Conservation (phyloP, 1,140 invertebrate genomes). For the Arctopsyche grandis region DNA sequence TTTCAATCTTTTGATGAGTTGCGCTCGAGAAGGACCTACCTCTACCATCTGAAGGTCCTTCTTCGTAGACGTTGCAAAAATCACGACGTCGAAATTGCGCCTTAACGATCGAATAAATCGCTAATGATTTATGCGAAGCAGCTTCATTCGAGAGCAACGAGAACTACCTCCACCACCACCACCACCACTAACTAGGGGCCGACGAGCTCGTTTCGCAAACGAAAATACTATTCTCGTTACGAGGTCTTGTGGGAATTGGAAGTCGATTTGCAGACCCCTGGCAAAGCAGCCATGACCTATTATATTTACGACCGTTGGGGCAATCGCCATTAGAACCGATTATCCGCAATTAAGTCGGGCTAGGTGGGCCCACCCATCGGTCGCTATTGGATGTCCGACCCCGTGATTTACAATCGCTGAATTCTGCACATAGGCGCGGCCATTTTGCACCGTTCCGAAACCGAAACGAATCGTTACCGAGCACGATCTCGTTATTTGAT, state of each 20-base stretch:
- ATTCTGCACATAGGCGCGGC: constrained; percentile 16
- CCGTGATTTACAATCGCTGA: constrained; percentile 19
- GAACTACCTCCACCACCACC: no score
- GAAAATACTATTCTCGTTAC: no score
- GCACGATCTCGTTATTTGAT: no score
- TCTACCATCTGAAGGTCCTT: neutral
- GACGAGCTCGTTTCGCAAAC: no score
- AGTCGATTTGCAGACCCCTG: no score
- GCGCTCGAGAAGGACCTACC: no score
- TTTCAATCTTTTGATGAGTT: no score
- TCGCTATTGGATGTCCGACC: constrained; percentile 1
- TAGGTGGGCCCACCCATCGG: neutral
- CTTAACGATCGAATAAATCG: neutral
- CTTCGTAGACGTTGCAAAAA: neutral
- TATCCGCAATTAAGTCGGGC: constrained; percentile 38
- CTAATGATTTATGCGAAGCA: neutral
- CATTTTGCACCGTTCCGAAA: constrained; percentile 5
- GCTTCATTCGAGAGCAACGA: no score
- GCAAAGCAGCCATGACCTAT: constrained; percentile 37
- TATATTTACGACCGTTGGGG: constrained; percentile 37
- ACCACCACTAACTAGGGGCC: no score
- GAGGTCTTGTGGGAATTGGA: no score
- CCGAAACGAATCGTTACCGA: no score
- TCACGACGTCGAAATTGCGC: neutral
- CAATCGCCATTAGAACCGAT: constrained; percentile 32